phyloP scores from a whole-genome alignment of 2,113 vertebrate genomes.

The Oxyruncus cristatus region DNA sequence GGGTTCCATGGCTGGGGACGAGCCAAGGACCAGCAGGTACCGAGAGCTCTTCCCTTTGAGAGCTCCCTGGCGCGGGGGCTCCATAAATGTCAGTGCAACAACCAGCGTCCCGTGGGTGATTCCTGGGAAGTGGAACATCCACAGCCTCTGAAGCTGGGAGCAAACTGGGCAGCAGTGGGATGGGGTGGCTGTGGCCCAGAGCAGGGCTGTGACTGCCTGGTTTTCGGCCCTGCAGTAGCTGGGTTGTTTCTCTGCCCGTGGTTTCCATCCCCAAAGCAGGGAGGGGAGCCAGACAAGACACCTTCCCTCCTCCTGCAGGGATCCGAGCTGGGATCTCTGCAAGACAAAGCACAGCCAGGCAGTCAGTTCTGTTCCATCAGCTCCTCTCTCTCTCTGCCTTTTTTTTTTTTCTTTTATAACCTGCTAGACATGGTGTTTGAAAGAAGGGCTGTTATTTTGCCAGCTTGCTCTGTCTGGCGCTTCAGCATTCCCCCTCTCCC shows the following conservation, averaged over 20 bases:
- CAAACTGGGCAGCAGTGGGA: accelerated
- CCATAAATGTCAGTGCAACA: accelerated
- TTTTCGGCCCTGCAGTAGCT: accelerated
- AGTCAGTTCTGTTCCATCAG: not conserved
- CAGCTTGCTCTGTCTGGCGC: not conserved
- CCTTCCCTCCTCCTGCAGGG: not conserved
- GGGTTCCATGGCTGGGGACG: not conserved
- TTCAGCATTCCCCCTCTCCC: not conserved
- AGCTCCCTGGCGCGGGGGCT: not conserved
- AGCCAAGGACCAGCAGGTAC: not conserved
- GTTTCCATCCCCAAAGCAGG: not conserved
- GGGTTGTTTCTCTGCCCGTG: accelerated
- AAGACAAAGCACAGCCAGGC: not conserved
- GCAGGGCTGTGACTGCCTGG: not conserved
- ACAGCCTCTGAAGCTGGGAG: not conserved
- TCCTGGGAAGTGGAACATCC: accelerated
- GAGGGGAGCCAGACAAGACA: not conserved
- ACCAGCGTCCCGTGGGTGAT: accelerated
- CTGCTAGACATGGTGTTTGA: not conserved
- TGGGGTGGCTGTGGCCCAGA: not conserved
- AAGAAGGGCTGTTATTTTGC: not conserved
- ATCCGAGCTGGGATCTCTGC: not conserved
- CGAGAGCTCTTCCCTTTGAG: accelerated
- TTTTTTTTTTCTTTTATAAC: not conserved
- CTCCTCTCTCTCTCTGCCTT: not conserved